Base-by-base conservation (phyloP, 2,797 vertebrate species). In the Gastrophryne carolinensis region DNA sequence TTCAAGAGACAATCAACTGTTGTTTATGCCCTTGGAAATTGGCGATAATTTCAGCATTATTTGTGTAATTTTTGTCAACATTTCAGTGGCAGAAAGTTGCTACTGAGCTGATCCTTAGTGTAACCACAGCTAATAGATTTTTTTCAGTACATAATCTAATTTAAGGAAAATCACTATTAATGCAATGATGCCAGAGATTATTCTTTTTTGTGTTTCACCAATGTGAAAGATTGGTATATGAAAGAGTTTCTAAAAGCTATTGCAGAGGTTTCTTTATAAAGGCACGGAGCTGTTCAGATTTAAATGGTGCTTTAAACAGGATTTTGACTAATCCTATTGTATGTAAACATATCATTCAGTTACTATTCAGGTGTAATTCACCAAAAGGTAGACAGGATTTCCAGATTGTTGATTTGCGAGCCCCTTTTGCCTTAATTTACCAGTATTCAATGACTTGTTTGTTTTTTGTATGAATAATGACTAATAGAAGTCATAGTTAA, bases 281-380 rank as follows among this genome's bases (percentile, higher is more conserved):
- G 39, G 26, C 29, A 5, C 17, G 19, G 67, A 73, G 60, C 72
- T 80, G 72, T 75, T 67, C 72, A 37, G 6, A 30, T 15, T 47
- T 15, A 3, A 12, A 3, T 23, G 6, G 66, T 80, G 72, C 79
- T 80, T 72, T 75, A 79, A 32, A 24, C 30, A n/a, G n/a, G n/a
- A n/a, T n/a, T n/a, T n/a, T n/a, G 12, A 32, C 5, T 35, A 37
- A 26, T 9, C 4, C 29, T n/a, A n/a, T n/a, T 37, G 23, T 24
- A 26, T 53, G 63, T 4, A 35, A 53, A 49, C 21, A 30, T 17
- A 35, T 41, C 41, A n/a, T 24, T 62, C 27, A 6, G 4, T 64
- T 19, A 5, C 30, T 17, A 19, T 64, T 49, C n/a, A n/a, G n/a
- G n/a, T n/a, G n/a, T n/a, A n/a, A n/a, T n/a, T n/a, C n/a, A n/a